These are phyloP conservation scores for Paraplagusia blochii DNA, from an alignment of 2,113 vertebrate genomes.

Conservation along the genomic window DNA sequence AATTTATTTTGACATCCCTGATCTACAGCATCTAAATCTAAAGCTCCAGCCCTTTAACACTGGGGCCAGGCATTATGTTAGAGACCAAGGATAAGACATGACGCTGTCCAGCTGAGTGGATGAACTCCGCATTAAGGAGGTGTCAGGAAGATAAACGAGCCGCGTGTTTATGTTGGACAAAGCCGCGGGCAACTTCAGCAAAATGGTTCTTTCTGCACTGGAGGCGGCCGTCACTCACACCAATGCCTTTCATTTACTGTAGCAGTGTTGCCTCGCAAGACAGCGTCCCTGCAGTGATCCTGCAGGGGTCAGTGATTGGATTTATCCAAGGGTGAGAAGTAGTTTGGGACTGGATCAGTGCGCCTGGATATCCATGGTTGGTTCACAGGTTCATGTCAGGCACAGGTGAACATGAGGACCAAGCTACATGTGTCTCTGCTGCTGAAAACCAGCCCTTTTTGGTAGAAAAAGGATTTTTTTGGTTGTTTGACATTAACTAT, in stretches of 20 bases:
- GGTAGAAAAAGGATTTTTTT: too few relatives aligned
- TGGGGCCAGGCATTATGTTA: background rate
- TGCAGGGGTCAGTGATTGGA: conserved; percentile 14
- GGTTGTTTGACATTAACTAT: conserved; percentile 38
- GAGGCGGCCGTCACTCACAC: conserved; percentile 57
- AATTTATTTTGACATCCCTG: too few relatives aligned
- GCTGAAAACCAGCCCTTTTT: too few relatives aligned
- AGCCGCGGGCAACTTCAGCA: conserved; percentile 42
- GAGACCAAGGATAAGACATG: background rate
- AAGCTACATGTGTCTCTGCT: too few relatives aligned
- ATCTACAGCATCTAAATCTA: too few relatives aligned
- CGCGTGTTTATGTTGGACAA: conserved; percentile 36
- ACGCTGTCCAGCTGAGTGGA: conserved; percentile 55
- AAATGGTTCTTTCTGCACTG: conserved; percentile 57
- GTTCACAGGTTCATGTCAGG: background rate
- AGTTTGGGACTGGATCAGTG: background rate
- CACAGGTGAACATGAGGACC: background rate
- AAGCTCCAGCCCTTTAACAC: conserved; percentile 7
- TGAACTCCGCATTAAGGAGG: conserved; percentile 65
- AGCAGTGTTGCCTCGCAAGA: conserved; percentile 26
- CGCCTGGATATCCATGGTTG: background rate
- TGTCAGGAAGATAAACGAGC: conserved; percentile 74
- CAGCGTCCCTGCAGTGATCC: conserved; percentile 23
- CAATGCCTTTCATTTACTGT: conserved; percentile 28
- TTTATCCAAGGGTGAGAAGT: conserved; percentile 23